Conservation (phyloP, 2,888 invertebrate genomes). For the Eristalis arbustorum region DNA sequence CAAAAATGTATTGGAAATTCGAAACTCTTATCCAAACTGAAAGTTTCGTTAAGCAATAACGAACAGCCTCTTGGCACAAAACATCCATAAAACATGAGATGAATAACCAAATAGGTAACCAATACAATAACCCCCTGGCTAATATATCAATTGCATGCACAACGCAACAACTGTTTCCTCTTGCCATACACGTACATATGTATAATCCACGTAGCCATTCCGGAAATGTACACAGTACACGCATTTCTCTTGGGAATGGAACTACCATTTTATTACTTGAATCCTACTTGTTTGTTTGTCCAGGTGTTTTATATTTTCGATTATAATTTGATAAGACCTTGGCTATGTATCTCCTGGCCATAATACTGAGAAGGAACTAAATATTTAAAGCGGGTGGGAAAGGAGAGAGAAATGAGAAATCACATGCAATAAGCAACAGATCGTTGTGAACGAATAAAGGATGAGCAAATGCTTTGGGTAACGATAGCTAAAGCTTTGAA, state of each 20-base stretch:
- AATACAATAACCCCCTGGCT: constrained; percentile 14
- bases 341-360: not conserved
- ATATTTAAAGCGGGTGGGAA: not conserved
- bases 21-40: constrained; percentile 41
- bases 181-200: not conserved
- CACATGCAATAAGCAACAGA: not conserved
- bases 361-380: not conserved
- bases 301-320: not conserved
- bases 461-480: not conserved
- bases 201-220: not conserved
- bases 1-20: constrained; percentile 36
- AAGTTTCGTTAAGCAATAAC: constrained; percentile 57
- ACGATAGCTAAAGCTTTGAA: not conserved
- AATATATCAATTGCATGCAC: constrained; percentile 29
- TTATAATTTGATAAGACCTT: not conserved
- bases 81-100: constrained; percentile 60
- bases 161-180: constrained; percentile 34
- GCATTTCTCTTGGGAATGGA: not conserved
- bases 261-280: not conserved
- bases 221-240: not conserved
- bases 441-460: not conserved
- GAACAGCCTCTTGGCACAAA: constrained; percentile 46
- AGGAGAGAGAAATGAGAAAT: not conserved
- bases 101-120: constrained; percentile 49
- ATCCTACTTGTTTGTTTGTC: not conserved